phyloP scores from a whole-genome alignment of 2,113 vertebrate genomes.

The Zapus hudsonius region DNA sequence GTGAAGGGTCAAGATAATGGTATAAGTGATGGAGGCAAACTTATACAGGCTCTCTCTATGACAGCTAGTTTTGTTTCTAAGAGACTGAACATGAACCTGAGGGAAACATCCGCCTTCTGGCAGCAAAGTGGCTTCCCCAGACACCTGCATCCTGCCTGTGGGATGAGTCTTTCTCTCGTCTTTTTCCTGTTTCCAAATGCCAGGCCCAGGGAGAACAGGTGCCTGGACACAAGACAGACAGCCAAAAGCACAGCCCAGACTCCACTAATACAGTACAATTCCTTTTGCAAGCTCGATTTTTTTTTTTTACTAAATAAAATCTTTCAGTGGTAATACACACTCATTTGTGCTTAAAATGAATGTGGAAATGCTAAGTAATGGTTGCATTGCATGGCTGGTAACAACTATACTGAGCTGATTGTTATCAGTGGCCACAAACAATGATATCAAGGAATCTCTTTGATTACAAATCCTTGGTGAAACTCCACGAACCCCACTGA shows the following conservation, averaged over 20 bases:
- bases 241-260: accelerated
- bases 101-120: background rate
- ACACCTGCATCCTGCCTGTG: background rate
- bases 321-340: background rate
- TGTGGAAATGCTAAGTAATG: background rate
- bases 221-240: accelerated
- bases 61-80: background rate
- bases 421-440: background rate
- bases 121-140: background rate
- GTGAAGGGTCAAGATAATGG: background rate
- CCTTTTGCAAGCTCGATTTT: background rate
- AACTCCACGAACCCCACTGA: no score
- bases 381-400: no score
- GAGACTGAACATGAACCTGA: background rate
- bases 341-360: background rate
- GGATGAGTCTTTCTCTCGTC: accelerated
- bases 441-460: background rate
- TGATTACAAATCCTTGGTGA: background rate
- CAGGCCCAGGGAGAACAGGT: accelerated
- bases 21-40: background rate
- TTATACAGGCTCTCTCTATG: background rate
- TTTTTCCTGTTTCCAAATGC: accelerated
- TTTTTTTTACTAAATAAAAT: background rate
- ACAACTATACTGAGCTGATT: background rate
- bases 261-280: no score